Evolutionary conservation across 2,888 invertebrate species (phyloP).

Genomic region (Idaea biselata): DNA sequence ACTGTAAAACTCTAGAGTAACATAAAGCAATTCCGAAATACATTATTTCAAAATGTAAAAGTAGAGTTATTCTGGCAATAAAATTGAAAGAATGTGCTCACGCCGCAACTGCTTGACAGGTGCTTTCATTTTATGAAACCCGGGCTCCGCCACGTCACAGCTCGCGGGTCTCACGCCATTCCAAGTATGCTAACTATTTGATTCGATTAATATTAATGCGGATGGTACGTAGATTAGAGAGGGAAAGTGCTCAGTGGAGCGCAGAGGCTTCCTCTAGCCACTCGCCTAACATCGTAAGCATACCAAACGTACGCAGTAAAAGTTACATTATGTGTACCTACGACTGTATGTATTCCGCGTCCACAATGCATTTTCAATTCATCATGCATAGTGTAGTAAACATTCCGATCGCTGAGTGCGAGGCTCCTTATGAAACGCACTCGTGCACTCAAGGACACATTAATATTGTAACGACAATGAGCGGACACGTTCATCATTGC

Average conservation of each 20-base stretch:
- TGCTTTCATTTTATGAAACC: constrained; percentile 56
- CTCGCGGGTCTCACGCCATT: constrained; percentile 22
- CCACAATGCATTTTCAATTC: constrained; percentile 38
- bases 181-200: constrained; percentile 27
- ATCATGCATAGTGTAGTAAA: constrained; percentile 31
- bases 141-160: constrained; percentile 41
- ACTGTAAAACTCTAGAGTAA: neutral
- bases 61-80: constrained; percentile 21
- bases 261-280: constrained; percentile 55
- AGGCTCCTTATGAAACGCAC: constrained; percentile 38
- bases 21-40: neutral
- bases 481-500: constrained; percentile 61
- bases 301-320: constrained; percentile 47
- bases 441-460: constrained; percentile 69
- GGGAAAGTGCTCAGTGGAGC: constrained; percentile 71
- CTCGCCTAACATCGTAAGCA: constrained; percentile 34
- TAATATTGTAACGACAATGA: constrained; percentile 64
- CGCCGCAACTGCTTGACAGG: constrained; percentile 39
- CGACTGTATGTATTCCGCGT: constrained; percentile 39
- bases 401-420: constrained; percentile 35
- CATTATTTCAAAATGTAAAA: constrained; percentile 3
- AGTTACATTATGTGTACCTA: constrained; percentile 46
- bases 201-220: constrained; percentile 35
- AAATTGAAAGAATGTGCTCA: constrained; percentile 33
- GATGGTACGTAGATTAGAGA: constrained; percentile 58